Evolutionary conservation across 2,113 vertebrate species (phyloP).

Genomic region (Chunga burmeisteri): DNA sequence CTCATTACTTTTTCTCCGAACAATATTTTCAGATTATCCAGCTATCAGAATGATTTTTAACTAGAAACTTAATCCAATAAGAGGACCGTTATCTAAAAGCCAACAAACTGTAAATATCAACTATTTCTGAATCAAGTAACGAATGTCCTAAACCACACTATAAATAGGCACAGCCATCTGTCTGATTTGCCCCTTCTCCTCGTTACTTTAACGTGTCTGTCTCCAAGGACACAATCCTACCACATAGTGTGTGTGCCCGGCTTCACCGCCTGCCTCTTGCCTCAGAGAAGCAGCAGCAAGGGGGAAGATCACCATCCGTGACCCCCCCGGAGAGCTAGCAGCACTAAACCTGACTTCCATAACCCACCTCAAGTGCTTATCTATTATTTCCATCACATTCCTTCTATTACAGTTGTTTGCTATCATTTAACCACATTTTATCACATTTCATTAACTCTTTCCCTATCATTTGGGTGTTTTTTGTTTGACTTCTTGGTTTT

Average conservation of each 20-base stretch:
- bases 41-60: background rate
- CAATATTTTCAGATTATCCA: background rate
- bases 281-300: background rate
- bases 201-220: slow-evolving; percentile 19
- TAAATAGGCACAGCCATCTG: slow-evolving; percentile 57
- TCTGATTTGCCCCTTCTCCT: slow-evolving; percentile 50
- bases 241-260: rapidly evolving
- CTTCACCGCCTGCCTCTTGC: background rate
- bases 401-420: background rate
- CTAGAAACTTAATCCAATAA: background rate
- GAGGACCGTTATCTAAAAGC: background rate
- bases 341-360: background rate
- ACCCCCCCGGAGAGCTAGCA: background rate
- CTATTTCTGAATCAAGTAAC: slow-evolving; percentile 41
- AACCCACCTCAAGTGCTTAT: background rate
- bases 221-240: slow-evolving; percentile 11
- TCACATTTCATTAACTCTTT: background rate
- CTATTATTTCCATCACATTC: background rate
- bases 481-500: background rate
- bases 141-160: slow-evolving; percentile 40
- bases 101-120: slow-evolving; percentile 58
- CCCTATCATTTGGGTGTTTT: background rate
- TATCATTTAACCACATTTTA: background rate
- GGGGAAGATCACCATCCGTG: background rate
- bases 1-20: background rate